Evolutionary conservation across 2,797 vertebrate genomes (phyloP), one percentile per base, ranked within the genome.

Genomic region (Sternarchorhynchus goeldii): DNA sequence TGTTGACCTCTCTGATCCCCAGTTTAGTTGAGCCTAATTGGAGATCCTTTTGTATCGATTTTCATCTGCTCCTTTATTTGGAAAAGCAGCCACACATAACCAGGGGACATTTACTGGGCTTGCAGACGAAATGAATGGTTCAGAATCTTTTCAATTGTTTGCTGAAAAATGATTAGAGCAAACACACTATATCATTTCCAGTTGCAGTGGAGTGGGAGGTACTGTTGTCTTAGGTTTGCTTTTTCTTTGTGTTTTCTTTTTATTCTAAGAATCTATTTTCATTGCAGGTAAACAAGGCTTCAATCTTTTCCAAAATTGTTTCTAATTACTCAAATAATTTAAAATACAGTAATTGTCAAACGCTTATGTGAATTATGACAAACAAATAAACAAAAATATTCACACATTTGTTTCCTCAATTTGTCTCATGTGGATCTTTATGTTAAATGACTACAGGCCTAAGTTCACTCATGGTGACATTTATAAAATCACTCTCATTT

Each of bases 61-160:
- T 93, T 89, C 92, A 93, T 94, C 92, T 92, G 77, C 71, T 76
- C 85, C 87, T 93, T 92, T 93, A 93, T 93, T 94, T 93, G 84
- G 80, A 76, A 69, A 78, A 71, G 84, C 80, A 80, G 81, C 71
- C 75, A 71, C 81, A 84, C 57, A 25, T 80, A 81, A 80, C 80
- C 77, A 75, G 64, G 56, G 72, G 55, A 80, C 65, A 83, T 84
- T 63, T 73, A 77, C 57, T 75, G 60, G 50, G 73, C 53, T 74
- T 34, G 74, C 18, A 39, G 63, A 50, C 53, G 14, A 77, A 71
- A 59, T 76, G 59, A n/a, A 77, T 34, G 62, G 53, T 32, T 63
- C 34, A 62, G 73, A 72, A 85, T 82, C 75, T 74, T 82, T 67
- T 80, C 60, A 53, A 66, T 18, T 86, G 76, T 68, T 80, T 80